phyloP scores from a whole-genome alignment of 2,888 invertebrate species.

The Thymelicus acteon region DNA sequence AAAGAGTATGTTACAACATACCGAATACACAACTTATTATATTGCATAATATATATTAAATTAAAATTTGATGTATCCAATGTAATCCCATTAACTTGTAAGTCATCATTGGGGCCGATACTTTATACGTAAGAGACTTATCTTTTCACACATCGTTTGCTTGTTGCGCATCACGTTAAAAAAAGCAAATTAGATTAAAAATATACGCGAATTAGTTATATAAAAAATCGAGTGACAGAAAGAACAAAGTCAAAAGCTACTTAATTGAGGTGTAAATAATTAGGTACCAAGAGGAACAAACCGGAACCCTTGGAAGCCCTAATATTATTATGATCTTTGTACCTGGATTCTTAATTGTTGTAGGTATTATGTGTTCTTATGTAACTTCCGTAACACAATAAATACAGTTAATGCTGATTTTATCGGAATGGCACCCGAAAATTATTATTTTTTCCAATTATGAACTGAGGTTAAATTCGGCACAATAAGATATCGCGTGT shows the following conservation, averaged over 20 bases:
- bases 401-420: conserved; percentile 13
- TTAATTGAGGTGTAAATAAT: too few species aligned
- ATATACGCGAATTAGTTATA: neutral
- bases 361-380: conserved; percentile 33
- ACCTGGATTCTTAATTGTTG: conserved; percentile 2
- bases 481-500: conserved; percentile 51
- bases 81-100: conserved; percentile 72
- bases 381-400: conserved; percentile 17
- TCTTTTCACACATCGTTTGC: conserved; percentile 22
- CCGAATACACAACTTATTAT: neutral
- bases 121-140: conserved; percentile 12
- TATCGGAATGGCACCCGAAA: conserved; percentile 35
- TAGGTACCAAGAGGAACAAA: too few species aligned
- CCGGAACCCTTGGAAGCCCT: neutral
- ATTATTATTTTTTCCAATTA: conserved; percentile 38
- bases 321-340: neutral
- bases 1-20: too few species aligned
- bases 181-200: neutral
- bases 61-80: conserved; percentile 34
- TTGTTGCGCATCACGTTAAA: conserved; percentile 28
- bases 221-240: neutral
- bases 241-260: too few species aligned
- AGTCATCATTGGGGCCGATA: conserved; percentile 52
- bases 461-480: conserved; percentile 43
- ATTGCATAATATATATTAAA: conserved; percentile 35